Evolutionary conservation across 2,797 vertebrate species (phyloP).

Genomic region (Avahi laniger): DNA sequence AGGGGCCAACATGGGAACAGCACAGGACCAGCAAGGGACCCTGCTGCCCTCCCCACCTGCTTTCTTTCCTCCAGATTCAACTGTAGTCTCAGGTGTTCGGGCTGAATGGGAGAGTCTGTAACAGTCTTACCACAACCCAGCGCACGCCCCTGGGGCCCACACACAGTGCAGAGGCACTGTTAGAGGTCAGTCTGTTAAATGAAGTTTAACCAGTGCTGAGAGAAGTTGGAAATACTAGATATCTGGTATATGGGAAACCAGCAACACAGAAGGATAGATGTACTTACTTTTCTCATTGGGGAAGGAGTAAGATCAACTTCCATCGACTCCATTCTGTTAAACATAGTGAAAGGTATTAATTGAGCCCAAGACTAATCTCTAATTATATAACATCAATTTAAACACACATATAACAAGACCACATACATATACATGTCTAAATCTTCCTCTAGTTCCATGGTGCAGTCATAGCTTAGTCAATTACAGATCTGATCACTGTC

Average conservation of each 20-base stretch:
- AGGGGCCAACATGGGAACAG: rapidly evolving
- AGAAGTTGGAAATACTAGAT: too few relatives aligned
- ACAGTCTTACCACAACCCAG: neutral
- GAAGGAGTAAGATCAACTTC: conserved; percentile 77
- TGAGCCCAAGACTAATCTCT: neutral
- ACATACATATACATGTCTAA: too few relatives aligned
- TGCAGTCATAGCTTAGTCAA: neutral
- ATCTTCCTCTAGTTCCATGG: neutral
- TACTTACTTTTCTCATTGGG: conserved; percentile 80
- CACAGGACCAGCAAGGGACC: neutral
- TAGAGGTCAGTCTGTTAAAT: neutral
- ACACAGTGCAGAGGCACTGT: neutral
- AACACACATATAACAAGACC: neutral
- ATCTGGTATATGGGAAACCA: rapidly evolving
- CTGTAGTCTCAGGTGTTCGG: neutral
- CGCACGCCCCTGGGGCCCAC: neutral
- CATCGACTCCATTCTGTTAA: conserved; percentile 81
- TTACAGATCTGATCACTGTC: too few relatives aligned
- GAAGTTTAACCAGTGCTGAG: neutral
- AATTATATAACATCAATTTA: neutral
- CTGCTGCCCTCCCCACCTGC: neutral
- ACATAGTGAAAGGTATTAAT: conserved; percentile 40
- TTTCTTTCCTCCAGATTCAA: neutral
- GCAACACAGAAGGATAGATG: rapidly evolving
- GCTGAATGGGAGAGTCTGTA: neutral